Percentiles rank a stretch among this genome's conserved stretches.
Conservation (phyloP, 1,140 invertebrate genomes). For the Nasonia giraulti region DNA sequence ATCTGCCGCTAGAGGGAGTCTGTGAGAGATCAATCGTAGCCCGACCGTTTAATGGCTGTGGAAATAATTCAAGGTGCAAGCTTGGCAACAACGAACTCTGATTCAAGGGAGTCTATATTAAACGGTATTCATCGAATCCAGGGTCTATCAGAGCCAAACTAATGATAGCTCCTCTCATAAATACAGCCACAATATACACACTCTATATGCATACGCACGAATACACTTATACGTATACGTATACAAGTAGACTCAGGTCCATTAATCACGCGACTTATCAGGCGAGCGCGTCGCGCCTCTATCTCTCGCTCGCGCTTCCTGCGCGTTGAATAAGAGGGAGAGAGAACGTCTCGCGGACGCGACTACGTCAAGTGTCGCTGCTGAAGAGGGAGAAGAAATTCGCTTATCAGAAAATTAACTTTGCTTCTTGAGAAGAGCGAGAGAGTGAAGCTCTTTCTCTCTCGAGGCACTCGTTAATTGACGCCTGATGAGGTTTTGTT, state of each 20-base stretch:
- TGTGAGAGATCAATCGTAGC: not conserved
- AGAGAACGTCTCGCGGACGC: not conserved
- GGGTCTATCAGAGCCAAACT: not conserved
- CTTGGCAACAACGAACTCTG: no score
- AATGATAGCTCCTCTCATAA: not conserved
- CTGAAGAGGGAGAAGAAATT: conserved; percentile 10
- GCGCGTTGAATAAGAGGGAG: not conserved
- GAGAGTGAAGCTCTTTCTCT: not conserved
- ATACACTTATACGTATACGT: not conserved
- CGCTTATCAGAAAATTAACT: conserved; percentile 44
- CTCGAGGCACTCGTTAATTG: not conserved
- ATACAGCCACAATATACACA: not conserved
- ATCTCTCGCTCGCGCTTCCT: not conserved
- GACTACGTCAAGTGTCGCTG: conserved; percentile 10
- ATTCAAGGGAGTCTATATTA: no score
- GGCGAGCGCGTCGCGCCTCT: not conserved
- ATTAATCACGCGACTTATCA: conserved; percentile 53
- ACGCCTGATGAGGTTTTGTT: not conserved
- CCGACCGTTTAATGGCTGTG: not conserved
- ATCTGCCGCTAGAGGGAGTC: not conserved
- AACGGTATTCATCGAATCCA: not conserved
- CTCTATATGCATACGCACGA: not conserved
- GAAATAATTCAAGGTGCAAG: not conserved
- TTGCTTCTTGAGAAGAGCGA: not conserved
- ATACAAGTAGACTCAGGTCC: not conserved